phyloP scores from a whole-genome alignment of 2,888 invertebrate genomes.

The Smittia sp. region DNA sequence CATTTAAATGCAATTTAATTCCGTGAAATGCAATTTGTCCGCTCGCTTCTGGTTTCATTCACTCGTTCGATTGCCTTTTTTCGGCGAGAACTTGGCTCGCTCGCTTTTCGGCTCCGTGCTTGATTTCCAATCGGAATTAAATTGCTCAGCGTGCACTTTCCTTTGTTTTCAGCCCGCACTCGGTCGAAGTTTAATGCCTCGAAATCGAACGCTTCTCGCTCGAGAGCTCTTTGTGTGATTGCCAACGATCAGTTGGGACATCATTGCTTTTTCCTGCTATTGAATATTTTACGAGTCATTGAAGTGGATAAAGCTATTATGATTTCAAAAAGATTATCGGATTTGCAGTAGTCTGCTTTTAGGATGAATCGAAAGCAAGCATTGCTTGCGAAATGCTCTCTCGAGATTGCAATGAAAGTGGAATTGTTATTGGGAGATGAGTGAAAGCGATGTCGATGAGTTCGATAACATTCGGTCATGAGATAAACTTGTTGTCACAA shows the following conservation, averaged over 20 bases:
- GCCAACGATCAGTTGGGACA: neutral
- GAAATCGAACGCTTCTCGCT: too few relatives aligned
- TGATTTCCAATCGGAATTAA: neutral
- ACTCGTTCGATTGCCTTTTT: neutral
- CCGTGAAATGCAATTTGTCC: slow-evolving; percentile 31
- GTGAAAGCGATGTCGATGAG: too few relatives aligned
- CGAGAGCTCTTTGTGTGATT: too few relatives aligned
- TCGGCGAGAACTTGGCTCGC: neutral
- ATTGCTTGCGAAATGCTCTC: neutral
- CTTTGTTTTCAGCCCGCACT: too few relatives aligned
- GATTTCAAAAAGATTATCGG: neutral
- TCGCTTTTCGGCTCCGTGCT: neutral
- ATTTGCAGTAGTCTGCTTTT: neutral
- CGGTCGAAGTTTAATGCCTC: too few relatives aligned
- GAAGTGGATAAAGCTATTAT: neutral
- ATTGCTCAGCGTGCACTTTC: too few relatives aligned
- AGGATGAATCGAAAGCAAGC: too few relatives aligned
- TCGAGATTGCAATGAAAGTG: neutral
- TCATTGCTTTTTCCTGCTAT: neutral
- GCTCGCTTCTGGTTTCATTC: neutral
- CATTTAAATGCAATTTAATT: slow-evolving; percentile 34
- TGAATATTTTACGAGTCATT: neutral
- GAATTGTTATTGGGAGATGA: too few relatives aligned
- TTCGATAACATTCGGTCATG: too few relatives aligned
- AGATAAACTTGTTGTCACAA: too few relatives aligned